Evolutionary conservation across 2,113 vertebrate genomes (phyloP), one percentile per base, ranked within the genome.

Genomic region (Crotophaga sulcirostris): DNA sequence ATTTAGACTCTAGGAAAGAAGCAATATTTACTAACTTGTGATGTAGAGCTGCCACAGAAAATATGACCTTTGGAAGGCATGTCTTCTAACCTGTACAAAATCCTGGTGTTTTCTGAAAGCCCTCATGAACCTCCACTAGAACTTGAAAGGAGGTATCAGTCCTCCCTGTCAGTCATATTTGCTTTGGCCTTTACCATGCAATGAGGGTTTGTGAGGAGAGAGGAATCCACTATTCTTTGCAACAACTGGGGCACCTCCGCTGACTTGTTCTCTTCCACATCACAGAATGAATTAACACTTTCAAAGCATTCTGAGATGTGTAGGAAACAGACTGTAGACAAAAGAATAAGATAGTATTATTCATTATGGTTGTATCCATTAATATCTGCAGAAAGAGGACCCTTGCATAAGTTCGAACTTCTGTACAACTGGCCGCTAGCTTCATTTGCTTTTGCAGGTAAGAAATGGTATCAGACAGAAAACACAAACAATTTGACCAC

Each of bases 91-190:
- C 44, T 4, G 7, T 68, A 44, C 12, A 29, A 62, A 89, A 54
- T 79, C 45, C 45, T 72, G 14, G 40, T 58, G 23, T 87, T 89
- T 87, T 79, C 54, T 58, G 60, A 69, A 79, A 93, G 58, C 47
- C 47, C 42, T 51, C 7, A 2, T 20, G 21, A 78, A 34, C 58
- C 33, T 40, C 55, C 63, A 67, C 10, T 68, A 74, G 56, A 69
- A 44, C 44, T n/a, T 25, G 11, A 87, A 64, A 40, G 36, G 6
- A 87, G 28, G 24, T 18, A 54, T 9, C 26, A 7, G 28, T 36
- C 45, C 34, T 28, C 34, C 45, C 21, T 2, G 0, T n/a, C 17
- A 19, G 21, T 66, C 2, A 1, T 56, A 16, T 42, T 66, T 85
- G 45, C 44, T 87, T 36, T 2, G 2, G 49, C 36, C 75, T 72